Evolutionary conservation across 2,113 vertebrate genomes (phyloP).

Genomic region (Coregonus clupeaformis): DNA sequence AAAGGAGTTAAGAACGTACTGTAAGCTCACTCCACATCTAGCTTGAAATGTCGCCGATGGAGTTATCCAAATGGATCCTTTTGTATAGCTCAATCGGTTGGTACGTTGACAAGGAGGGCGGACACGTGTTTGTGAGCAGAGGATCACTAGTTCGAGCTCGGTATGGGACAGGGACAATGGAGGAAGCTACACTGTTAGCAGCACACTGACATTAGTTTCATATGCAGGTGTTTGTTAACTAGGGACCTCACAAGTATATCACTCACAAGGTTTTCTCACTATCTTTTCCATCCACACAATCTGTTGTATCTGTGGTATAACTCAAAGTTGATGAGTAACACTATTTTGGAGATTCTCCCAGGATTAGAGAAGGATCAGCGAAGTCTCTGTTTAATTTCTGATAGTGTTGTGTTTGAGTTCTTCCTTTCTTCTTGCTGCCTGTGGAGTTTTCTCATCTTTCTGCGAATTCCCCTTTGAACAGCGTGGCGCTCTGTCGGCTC

Average conservation of each 20-base stretch:
- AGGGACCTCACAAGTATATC: constrained; percentile 2
- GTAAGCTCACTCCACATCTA: too few species aligned
- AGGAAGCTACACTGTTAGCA: too few species aligned
- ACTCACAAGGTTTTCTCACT: constrained; percentile 6
- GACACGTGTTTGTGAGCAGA: too few species aligned
- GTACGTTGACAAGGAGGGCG: too few species aligned
- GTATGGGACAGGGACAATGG: too few species aligned
- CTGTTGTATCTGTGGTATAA: constrained; percentile 5
- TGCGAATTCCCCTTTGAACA: constrained; percentile 5
- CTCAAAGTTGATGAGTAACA: constrained; percentile 14
- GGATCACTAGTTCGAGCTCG: too few species aligned
- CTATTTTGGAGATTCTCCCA: not conserved
- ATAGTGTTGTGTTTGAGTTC: constrained; percentile 4
- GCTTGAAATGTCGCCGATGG: too few species aligned
- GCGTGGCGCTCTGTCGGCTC: not conserved
- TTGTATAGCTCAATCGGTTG: too few species aligned
- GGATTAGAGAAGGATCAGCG: not conserved
- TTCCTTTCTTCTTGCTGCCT: not conserved
- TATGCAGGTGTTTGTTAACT: constrained; percentile 14
- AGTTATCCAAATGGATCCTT: too few species aligned
- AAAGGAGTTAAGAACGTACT: too few species aligned
- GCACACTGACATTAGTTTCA: not conserved
- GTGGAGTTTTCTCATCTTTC: not conserved
- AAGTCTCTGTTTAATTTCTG: constrained; percentile 7
- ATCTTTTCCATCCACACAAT: not conserved